Percentiles rank a stretch among this genome's conserved stretches.
These are phyloP conservation scores for Formicarius rufipectus DNA, from an alignment of 2,113 vertebrate genomes.

Conservation along the genomic window DNA sequence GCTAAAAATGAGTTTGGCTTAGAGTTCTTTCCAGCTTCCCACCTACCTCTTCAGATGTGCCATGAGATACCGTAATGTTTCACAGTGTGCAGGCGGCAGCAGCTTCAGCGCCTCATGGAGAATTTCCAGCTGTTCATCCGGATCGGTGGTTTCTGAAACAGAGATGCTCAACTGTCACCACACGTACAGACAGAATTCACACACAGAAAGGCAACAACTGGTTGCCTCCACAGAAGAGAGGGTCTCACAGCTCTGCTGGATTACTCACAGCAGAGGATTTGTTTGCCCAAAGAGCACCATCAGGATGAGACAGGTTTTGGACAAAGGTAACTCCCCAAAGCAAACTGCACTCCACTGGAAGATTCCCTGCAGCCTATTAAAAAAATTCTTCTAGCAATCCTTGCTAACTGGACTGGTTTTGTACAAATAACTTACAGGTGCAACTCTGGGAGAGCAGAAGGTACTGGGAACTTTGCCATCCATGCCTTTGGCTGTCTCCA, in stretches of 20 bases:
- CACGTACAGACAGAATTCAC: not conserved
- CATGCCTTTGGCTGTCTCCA: not conserved
- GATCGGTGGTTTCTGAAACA: constrained; percentile 85
- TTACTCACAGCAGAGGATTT: not conserved
- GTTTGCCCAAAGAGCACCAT: not conserved
- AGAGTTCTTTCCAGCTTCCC: not conserved
- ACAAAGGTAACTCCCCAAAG: not conserved
- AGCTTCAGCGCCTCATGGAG: constrained; percentile 94
- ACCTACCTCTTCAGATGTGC: constrained; percentile 95
- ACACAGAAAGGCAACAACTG: not conserved
- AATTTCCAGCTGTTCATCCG: constrained; percentile 91
- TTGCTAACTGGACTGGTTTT: not conserved
- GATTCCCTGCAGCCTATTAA: not conserved
- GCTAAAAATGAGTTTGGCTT: not conserved
- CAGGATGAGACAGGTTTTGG: not conserved
- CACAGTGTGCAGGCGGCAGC: constrained; percentile 95
- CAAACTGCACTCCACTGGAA: not conserved
- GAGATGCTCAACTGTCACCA: not conserved
- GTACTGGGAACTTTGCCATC: constrained; percentile 17
- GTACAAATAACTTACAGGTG: not conserved
- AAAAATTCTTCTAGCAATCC: not conserved
- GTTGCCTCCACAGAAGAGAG: not conserved
- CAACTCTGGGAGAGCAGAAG: not conserved
- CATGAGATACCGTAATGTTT: constrained; percentile 97
- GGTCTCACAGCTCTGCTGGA: not conserved